phyloP scores from a whole-genome alignment of 2,888 invertebrate genomes.

The Eupithecia subfuscata region DNA sequence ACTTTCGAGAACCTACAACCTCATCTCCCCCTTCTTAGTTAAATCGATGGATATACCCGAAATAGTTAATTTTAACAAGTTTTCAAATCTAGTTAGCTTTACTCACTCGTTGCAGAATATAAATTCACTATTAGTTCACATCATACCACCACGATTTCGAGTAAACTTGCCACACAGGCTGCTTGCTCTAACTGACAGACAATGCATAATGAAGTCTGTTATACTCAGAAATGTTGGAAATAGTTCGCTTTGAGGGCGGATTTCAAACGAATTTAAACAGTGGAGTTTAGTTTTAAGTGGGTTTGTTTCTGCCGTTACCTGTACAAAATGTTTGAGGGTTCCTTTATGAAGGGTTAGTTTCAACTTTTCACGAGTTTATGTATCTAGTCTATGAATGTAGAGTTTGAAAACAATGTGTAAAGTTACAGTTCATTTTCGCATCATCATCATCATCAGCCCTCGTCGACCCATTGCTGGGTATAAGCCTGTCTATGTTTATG shows the following conservation, averaged over 20 bases:
- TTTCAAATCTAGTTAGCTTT: background rate
- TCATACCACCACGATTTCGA: constrained; percentile 25
- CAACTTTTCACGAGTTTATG: background rate
- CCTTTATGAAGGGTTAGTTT: background rate
- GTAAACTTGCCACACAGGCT: constrained; percentile 21
- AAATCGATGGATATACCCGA: too few species aligned
- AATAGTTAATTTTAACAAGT: background rate
- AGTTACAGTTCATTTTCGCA: background rate
- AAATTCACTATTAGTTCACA: constrained; percentile 26
- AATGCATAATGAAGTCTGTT: constrained; percentile 41
- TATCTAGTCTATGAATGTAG: background rate
- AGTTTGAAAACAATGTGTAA: background rate
- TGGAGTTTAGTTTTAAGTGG: constrained; percentile 15
- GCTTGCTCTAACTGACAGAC: constrained; percentile 35
- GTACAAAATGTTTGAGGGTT: background rate
- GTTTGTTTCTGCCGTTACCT: constrained; percentile 8
- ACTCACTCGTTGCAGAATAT: constrained; percentile 11
- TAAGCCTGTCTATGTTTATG: background rate
- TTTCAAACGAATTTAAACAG: constrained; percentile 29
- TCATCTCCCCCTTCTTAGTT: too few species aligned
- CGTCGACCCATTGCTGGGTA: background rate
- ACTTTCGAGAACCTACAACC: too few species aligned
- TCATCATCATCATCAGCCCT: background rate
- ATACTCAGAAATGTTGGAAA: constrained; percentile 35
- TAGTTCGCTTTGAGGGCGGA: constrained; percentile 28